Percentiles rank a stretch among this genome's conserved stretches.
These are phyloP conservation scores for Pelosia muscerda DNA, from an alignment of 2,888 invertebrate genomes.

Conservation along the genomic window DNA sequence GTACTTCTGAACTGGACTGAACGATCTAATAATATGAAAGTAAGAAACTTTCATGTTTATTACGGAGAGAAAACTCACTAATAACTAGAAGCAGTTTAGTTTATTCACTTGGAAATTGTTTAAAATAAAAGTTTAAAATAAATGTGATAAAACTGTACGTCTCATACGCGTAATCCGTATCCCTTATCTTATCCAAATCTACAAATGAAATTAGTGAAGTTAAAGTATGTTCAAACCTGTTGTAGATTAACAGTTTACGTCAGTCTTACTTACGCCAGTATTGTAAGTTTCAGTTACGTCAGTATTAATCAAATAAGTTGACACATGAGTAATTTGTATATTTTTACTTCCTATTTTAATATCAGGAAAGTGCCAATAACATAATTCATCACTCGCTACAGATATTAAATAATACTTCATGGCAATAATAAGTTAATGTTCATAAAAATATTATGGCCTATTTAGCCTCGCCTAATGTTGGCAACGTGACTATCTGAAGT, in stretches of 20 bases:
- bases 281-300: too few species aligned
- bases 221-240: background rate
- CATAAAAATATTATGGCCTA: constrained; percentile 54
- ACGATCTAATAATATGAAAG: constrained; percentile 1
- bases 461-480: constrained; percentile 48
- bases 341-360: background rate
- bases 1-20: background rate
- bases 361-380: background rate
- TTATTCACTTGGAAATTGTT: background rate
- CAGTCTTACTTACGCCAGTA: too few species aligned
- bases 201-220: background rate
- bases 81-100: background rate
- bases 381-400: constrained; percentile 28
- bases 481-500: constrained; percentile 45
- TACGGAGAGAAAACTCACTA: background rate
- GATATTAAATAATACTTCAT: constrained; percentile 30
- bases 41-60: background rate
- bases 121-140: background rate
- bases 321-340: background rate
- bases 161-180: background rate
- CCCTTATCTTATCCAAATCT: too few species aligned
- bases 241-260: too few species aligned
- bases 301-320: background rate
- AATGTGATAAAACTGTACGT: background rate
- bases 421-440: constrained; percentile 40